Base-by-base conservation (phyloP, 2,888 invertebrate genomes). In the Oligia strigilis region DNA sequence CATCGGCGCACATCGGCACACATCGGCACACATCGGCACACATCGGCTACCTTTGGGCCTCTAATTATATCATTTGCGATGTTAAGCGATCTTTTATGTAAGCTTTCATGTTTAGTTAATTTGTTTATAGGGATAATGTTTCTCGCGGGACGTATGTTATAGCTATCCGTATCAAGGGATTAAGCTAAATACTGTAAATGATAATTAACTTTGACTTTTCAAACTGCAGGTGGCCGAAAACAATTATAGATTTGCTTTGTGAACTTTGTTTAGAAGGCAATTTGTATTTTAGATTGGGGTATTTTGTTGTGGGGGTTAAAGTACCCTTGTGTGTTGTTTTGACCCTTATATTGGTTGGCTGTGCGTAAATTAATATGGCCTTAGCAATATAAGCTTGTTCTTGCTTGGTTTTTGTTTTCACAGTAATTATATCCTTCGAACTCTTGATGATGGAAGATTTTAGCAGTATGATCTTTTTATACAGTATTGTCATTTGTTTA, bases 31-130 rank as follows among this genome's bases (percentile, higher is more conserved):
- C 62, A 80, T 82, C 82, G 82, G 67, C 49, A 60, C 60, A 74
- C 72, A 40, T 86, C 88, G 85, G 79, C 55, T 43, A 75, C 75
- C 70, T 80, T 81, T 77, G 83, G 71, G 17, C 8, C 58, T 72
- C 67, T 82, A 80, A 84, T 77, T 86, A 87, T 79, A 81, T 81
- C 79, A 77, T 82, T 86, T 75, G 71, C 70, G 77, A 67, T 86
- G 84, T 86, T 78, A 82, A 86, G 74, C 78, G 82, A 84, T 75
- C 81, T 86, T 87, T 86, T 86, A 88, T 80, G 80, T 82, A n/a
- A 77, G 82, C 85, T 85, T 89, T 89, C 86, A 90, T 87, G 90
- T 89, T 85, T 87, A 86, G 88, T 91, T 92, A 92, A 92, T 92
- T 92, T 90, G 92, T 92, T 92, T 92, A 91, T 87, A 77, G 88